Evolutionary conservation across 2,888 invertebrate species (phyloP), one percentile per base, ranked within the genome.

Genomic region (Agrotis ipsilon): DNA sequence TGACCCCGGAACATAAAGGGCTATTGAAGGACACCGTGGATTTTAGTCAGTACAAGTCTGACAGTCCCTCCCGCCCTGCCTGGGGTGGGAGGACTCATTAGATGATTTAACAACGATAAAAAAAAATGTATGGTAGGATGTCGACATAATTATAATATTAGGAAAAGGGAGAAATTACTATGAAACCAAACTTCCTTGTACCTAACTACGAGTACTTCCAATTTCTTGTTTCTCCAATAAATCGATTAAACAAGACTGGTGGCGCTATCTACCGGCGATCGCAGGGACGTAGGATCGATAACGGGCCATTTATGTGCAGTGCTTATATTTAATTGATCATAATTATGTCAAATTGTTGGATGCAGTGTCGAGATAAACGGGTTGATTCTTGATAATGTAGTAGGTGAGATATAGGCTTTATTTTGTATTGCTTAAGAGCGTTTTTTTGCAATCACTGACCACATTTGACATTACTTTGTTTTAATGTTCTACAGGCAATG

Each of bases 331-430:
- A 60, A 74, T 74, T 49, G 43, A 13, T 59, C 16, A 18, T 73
- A 72, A 59, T 73, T 54, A 72, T 43, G 49, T 54, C 72, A 52
- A 57, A 62, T 63, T 46, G 19, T 24, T 45, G 13, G 43, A 48
- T 43, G 24, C 48, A 49, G 43, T 54, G 27, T 54, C 6, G 43
- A 72, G 54, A 64, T 74, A 45, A 52, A 19, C 39, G 4, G 32
- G n/a, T 27, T 18, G 43, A 54, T 54, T 21, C 21, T 48, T 45
- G 18, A 46, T 27, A 19, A 9, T 58, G n/a, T 21, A 39, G 14
- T n/a, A 9, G 3, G 3, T 46, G 13, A 24, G 24, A 43, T 1
- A 7, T n/a, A 0, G 46, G 13, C 45, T 59, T 59, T 59, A 59
- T 21, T 18, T n/a, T 1, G n/a, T 24, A 7, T 4, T 39, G 0